Base-by-base conservation (phyloP, 2,797 vertebrate species). In the Pteronotus mesoamericanus region DNA sequence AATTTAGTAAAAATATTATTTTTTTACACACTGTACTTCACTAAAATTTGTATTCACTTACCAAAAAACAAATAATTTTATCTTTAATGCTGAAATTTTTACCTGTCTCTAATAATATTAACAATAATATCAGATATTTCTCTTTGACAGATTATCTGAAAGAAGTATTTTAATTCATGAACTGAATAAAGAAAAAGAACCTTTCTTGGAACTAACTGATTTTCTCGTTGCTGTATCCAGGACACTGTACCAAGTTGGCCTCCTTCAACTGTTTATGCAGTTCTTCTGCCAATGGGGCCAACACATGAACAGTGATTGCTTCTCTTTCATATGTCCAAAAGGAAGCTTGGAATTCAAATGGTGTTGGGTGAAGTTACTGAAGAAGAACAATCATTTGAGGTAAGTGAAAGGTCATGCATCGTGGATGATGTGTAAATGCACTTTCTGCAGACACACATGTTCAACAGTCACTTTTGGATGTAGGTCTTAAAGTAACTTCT, bases 171-270 rank as follows among this genome's bases (percentile, higher is more conserved):
- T 51, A 61, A 89, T 87, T 87, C 8, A 39, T 39, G 11, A 94
- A 22, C 66, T 89, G 8, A 83, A 88, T 77, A 55, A 89, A 86
- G 51, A 53, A 69, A 92, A 93, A 34, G 9, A 44, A 79, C 5
- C 32, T 84, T 75, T 90, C 92, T 21, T 92, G 44, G 32, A 89
- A 83, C 8, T 61, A 84, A 74, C 9, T 48, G n/a, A 39, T 89
- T 96, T 95, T 91, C 53, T 84, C 75, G 89, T 89, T 92, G 86
- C 48, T 12, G 29, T 82, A 57, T 77, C 46, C 59, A 69, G 72
- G 34, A 64, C 26, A 90, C n/a, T n/a, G 42, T 34, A 39, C 59
- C 68, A 66, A n/a, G 79, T 32, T 80, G 51, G 21, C 42, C 22
- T 84, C 3, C 14, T 59, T 87, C 24, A 80, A 34, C 34, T 68